Evolutionary conservation across 2,888 invertebrate genomes (phyloP).

Genomic region (Choreutis nemorana): DNA sequence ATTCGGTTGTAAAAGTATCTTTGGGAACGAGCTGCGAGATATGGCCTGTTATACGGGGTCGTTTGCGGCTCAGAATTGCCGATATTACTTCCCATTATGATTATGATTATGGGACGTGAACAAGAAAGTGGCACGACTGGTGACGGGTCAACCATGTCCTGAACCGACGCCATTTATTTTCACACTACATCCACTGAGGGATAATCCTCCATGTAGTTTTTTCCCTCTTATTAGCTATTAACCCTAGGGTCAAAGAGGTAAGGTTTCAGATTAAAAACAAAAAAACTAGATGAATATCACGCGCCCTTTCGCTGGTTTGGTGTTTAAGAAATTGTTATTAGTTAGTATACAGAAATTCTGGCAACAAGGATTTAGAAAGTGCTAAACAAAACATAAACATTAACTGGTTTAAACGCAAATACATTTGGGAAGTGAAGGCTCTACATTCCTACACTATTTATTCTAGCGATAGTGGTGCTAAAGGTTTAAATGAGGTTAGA

Average conservation of each 20-base stretch:
- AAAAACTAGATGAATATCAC: no score
- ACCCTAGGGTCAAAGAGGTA: no score
- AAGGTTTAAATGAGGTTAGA: no score
- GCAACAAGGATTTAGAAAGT: slow-evolving; percentile 43
- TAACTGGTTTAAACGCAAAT: slow-evolving; percentile 28
- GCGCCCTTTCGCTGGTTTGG: no score
- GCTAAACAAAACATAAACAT: slow-evolving; percentile 52
- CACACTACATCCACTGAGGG: slow-evolving; percentile 24
- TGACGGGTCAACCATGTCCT: slow-evolving; percentile 31
- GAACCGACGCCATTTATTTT: slow-evolving; percentile 29
- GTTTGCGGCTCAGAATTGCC: slow-evolving; percentile 41
- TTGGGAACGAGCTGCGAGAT: slow-evolving; percentile 28
- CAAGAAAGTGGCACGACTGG: slow-evolving; percentile 41
- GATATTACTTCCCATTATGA: slow-evolving; percentile 50
- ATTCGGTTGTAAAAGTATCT: slow-evolving; percentile 22
- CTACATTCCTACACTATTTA: no score
- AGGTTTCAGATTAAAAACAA: no score
- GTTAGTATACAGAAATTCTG: no score
- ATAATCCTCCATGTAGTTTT: background rate
- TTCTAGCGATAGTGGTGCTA: no score
- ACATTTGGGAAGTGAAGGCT: no score
- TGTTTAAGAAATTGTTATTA: no score
- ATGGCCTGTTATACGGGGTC: slow-evolving; percentile 35
- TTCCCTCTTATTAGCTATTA: no score
- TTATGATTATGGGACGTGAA: slow-evolving; percentile 37